Percentiles rank a stretch among this genome's conserved stretches.
phyloP scores from a whole-genome alignment of 2,888 invertebrate genomes.

The Drosophila colorata region DNA sequence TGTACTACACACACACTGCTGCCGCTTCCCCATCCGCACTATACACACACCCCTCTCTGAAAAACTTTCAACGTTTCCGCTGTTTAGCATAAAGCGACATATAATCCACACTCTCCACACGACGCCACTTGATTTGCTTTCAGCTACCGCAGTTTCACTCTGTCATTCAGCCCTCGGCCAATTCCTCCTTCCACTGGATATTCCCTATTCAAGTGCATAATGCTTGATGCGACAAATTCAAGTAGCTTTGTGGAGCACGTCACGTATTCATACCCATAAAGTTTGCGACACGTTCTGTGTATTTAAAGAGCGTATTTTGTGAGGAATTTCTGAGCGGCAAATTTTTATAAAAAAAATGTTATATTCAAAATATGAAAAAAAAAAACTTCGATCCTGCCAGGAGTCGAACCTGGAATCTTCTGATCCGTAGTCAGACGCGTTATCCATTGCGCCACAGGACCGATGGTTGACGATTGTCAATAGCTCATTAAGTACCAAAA shows the following conservation, averaged over 20 bases:
- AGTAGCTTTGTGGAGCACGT: constrained; percentile 10
- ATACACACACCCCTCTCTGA: not conserved
- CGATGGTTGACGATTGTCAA: rapidly evolving
- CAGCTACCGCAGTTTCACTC: constrained; percentile 15
- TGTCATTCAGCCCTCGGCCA: constrained; percentile 18
- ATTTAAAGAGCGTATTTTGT: not conserved
- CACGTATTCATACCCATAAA: constrained; percentile 14
- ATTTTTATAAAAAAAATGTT: not conserved
- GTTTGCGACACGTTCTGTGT: not conserved
- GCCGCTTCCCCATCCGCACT: not conserved
- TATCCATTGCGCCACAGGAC: constrained; percentile 76
- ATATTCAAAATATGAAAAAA: not conserved
- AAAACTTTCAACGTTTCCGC: constrained; percentile 15
- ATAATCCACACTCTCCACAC: constrained; percentile 54
- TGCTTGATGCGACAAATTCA: constrained; percentile 4
- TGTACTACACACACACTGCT: constrained; percentile 30
- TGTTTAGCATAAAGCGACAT: constrained; percentile 52
- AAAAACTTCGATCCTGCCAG: constrained; percentile 61
- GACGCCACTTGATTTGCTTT: constrained; percentile 50
- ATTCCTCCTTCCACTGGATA: not conserved
- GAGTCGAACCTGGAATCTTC: constrained; percentile 84
- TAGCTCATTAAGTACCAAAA: not conserved
- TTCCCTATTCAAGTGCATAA: not conserved
- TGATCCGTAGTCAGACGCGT: constrained; percentile 85
- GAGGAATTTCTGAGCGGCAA: not conserved